A percentile compares a stretch with the other conserved stretches of the same genome.
These are phyloP conservation scores for Ostrea denselamellosa DNA, from an alignment of 1,140 invertebrate species.

Conservation along the genomic window DNA sequence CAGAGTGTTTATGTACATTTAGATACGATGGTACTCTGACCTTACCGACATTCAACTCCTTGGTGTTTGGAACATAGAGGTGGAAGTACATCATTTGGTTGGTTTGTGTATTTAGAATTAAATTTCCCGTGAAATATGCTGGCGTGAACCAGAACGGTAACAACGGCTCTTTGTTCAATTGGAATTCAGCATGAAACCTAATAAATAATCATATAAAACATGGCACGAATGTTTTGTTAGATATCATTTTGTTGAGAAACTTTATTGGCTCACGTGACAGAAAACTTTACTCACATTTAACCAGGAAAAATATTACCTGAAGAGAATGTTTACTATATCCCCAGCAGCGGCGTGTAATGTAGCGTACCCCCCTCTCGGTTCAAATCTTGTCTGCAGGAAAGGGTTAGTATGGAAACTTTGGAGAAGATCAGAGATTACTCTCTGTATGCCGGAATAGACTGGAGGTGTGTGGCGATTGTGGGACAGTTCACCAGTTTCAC, in stretches of 20 bases:
- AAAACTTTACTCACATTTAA: too few species aligned
- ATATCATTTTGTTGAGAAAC: too few species aligned
- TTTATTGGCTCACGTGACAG: too few species aligned
- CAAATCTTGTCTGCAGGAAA: conserved; percentile 42
- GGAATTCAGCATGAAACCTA: conserved; percentile 47
- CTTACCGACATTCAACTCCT: conserved; percentile 40
- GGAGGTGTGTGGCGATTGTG: conserved; percentile 17
- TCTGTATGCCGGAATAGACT: background rate
- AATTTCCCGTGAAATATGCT: conserved; percentile 20
- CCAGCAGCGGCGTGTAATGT: conserved; percentile 8
- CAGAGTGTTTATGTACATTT: too few species aligned
- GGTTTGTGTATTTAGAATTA: background rate
- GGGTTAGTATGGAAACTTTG: conserved; percentile 34
- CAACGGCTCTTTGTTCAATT: conserved; percentile 8
- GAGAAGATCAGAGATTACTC: conserved; percentile 3
- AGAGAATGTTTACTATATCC: conserved; percentile 12
- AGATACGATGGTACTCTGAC: background rate
- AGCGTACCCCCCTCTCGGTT: conserved; percentile 42
- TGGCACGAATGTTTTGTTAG: too few species aligned
- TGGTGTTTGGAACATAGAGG: conserved; percentile 19
- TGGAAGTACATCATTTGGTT: background rate
- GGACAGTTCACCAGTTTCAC: background rate
- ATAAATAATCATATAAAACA: too few species aligned
- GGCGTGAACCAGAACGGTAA: conserved; percentile 43
- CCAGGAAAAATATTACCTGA: conserved; percentile 17